Base-by-base conservation (phyloP, 2,113 vertebrate species). In the Thunnus thynnus region DNA sequence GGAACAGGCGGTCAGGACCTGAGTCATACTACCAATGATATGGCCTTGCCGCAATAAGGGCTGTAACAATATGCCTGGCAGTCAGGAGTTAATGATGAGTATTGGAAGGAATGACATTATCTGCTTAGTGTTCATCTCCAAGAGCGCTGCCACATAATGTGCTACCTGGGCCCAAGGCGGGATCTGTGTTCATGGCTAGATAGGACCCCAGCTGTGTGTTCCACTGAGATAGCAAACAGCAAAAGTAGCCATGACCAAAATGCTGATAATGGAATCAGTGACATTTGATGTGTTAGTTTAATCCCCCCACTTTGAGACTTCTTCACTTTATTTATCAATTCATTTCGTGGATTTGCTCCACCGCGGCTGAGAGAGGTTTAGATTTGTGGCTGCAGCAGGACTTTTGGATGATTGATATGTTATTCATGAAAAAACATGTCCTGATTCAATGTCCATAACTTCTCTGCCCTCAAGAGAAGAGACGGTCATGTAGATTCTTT, bases 141-240 rank as follows among this genome's bases (percentile, higher is more conserved):
- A 79, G 84, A 92, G 81, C 54, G 13, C 72, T 69, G 70, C 78
- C 81, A 82, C 70, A 86, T 86, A 87, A 95, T 95, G 94, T 95
- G 93, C 93, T 96, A 94, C 91, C 73, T 93, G 83, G 94, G 96
- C 96, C 96, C 95, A 92, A 92, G 96, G 96, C 96, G 93, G 94
- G 94, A 96, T 95, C 92, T 89, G 95, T 96, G 96, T 95, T 94
- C 87, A 64, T 89, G 91, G 94, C 92, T 93, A 93, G 95, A 96
- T 94, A 96, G 86, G 94, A 96, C 91, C 93, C 96, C 93, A 94
- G 96, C 96, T 97, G 97, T 94, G 96, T 94, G 93, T 92, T 94
- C 94, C 91, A 61, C 92, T 83, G 91, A 96, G 97, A 97, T 96
- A 95, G 95, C 92, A 89, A 93, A 94, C 89, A 93, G 93, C 94